phyloP scores from a whole-genome alignment of 2,797 vertebrate genomes.

The Pseudochaenichthys georgianus region DNA sequence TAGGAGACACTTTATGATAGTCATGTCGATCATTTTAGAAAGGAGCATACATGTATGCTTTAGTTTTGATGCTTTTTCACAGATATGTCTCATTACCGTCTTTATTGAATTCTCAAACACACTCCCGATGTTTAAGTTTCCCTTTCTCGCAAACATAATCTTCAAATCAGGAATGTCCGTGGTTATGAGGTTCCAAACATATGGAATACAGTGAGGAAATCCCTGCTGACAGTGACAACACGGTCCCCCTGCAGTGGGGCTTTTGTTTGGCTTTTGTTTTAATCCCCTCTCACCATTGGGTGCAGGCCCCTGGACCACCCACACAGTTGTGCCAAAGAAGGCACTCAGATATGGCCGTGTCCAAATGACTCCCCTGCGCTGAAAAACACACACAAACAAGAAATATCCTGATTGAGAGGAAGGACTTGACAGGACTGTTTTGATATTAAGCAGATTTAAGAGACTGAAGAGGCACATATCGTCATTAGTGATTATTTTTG shows the following conservation, averaged over 20 bases:
- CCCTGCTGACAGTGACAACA: constrained; percentile 74
- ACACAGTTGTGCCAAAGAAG: constrained; percentile 76
- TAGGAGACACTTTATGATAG: background rate
- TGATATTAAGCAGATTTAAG: constrained; percentile 37
- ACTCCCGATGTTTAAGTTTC: background rate
- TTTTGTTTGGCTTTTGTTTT: constrained; percentile 83
- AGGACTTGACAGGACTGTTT: constrained; percentile 49
- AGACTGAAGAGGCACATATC: constrained; percentile 17
- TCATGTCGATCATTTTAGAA: background rate
- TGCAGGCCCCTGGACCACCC: constrained; percentile 83
- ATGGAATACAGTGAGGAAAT: constrained; percentile 59
- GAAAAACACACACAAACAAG: constrained; percentile 68
- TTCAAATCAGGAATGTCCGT: constrained; percentile 1
- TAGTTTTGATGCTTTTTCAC: background rate
- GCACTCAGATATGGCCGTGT: constrained; percentile 77
- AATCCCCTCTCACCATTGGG: constrained; percentile 81
- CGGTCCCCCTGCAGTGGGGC: constrained; percentile 72
- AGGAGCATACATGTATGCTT: background rate
- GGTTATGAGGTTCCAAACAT: constrained; percentile 47
- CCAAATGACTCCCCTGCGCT: constrained; percentile 73
- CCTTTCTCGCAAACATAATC: background rate
- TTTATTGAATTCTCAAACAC: background rate
- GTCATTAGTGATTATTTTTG: constrained; percentile 12
- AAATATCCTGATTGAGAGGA: constrained; percentile 66
- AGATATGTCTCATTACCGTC: background rate